phyloP scores from a whole-genome alignment of 2,797 vertebrate genomes.

The Erithacus rubecula region DNA sequence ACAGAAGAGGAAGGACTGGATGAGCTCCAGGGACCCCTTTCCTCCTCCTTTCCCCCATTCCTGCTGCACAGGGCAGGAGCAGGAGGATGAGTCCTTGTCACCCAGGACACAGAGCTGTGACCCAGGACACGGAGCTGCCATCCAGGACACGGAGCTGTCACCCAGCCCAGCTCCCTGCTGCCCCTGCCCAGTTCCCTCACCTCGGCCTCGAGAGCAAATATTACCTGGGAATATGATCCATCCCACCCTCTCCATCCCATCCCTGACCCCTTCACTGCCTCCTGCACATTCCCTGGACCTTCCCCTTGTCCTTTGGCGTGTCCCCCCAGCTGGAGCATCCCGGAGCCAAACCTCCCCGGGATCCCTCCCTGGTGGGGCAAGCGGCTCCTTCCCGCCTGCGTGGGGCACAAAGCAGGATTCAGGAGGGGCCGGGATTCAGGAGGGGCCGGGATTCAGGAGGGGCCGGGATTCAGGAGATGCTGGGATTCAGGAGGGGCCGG shows the following conservation, averaged over 20 bases:
- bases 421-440: too few relatives aligned
- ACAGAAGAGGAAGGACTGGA: fast-evolving
- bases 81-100: neutral
- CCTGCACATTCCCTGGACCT: neutral
- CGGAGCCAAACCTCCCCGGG: fast-evolving
- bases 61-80: neutral
- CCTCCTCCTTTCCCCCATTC: neutral
- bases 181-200: neutral
- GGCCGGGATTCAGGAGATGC: too few relatives aligned
- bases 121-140: neutral
- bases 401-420: fast-evolving
- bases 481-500: fast-evolving
- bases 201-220: neutral
- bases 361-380: fast-evolving
- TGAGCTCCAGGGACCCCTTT: neutral
- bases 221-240: neutral
- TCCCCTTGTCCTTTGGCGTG: fast-evolving
- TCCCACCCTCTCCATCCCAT: neutral
- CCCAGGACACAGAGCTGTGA: too few relatives aligned
- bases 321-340: neutral
- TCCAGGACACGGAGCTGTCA: neutral
- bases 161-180: neutral
- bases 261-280: neutral
- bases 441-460: too few relatives aligned
- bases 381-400: fast-evolving